phyloP scores from a whole-genome alignment of 2,113 vertebrate species.

The Hepsetus odoe region DNA sequence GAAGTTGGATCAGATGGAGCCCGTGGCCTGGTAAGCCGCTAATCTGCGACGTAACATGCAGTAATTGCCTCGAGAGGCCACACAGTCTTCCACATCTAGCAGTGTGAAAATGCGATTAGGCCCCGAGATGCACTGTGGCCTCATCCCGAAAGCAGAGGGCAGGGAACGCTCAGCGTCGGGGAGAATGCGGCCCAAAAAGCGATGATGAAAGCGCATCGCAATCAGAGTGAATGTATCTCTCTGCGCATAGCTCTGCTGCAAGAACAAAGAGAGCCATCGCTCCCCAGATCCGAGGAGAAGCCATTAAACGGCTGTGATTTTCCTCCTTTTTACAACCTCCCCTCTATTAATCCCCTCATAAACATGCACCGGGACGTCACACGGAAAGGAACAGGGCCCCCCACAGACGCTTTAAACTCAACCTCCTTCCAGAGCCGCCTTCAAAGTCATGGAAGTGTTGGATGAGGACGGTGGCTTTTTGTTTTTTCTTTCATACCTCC shows the following conservation, averaged over 20 bases:
- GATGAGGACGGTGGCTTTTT: conserved; percentile 54
- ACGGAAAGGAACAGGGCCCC: conserved; percentile 37
- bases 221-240: conserved; percentile 75
- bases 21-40: conserved; percentile 50
- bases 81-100: conserved; percentile 52
- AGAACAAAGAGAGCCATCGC: conserved; percentile 62
- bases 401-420: conserved; percentile 60
- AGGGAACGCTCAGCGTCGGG: neutral
- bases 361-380: conserved; percentile 65
- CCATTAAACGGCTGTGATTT: conserved; percentile 68
- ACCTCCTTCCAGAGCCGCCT: conserved; percentile 55
- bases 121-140: no score
- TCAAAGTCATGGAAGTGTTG: conserved; percentile 63
- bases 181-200: neutral
- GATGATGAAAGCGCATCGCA: conserved; percentile 46
- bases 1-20: conserved; percentile 56
- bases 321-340: conserved; percentile 55
- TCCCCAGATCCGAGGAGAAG: conserved; percentile 46
- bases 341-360: conserved; percentile 72
- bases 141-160: neutral
- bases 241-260: conserved; percentile 70
- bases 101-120: conserved; percentile 62
- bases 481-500: conserved; percentile 50
- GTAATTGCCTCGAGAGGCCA: conserved; percentile 62
- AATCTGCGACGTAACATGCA: conserved; percentile 47